Evolutionary conservation across 2,797 vertebrate species (phyloP), one percentile per base, ranked within the genome.

Genomic region (Lutjanus campechanus): DNA sequence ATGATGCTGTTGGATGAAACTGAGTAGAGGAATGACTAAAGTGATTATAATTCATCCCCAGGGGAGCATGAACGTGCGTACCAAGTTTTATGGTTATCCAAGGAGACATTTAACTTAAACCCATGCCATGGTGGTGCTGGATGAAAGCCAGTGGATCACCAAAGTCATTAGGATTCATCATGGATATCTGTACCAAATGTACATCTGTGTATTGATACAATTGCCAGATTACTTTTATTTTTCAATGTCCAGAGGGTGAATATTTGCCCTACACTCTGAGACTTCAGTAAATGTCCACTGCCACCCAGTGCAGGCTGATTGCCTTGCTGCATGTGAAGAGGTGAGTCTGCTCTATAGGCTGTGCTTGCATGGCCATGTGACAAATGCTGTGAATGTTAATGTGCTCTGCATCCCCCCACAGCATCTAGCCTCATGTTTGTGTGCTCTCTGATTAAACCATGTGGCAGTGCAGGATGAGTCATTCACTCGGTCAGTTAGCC

Each of bases 401-500:
- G 71, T 44, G 69, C 65, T 60, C 68, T 8, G 1, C 46, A 13
- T 49, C 60, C 36, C 49, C 69, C 64, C 46, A 40, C 58, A n/a
- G 51, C 73, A 59, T 71, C 40, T 11, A 12, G 69, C 73, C 44
- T 64, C 67, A 19, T 85, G 73, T 91, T 88, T 91, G 67, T 79
- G 76, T 59, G 55, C 53, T 78, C 63, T 75, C 72, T 80, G 84
- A 88, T 76, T 84, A 73, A 82, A 87, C 82, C 81, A 81, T 81
- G 79, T 81, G 86, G 83, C 78, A 61, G 66, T 74, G 76, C 67
- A 62, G 6, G 20, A 86, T 87, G 91, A 91, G 22, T 92, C 87
- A 92, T 65, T 84, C 69, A 47, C 70, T 86, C 66, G 60, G 78
- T 79, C 84, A 82, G 81, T 90, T 84, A 85, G 86, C 85, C 81